phyloP scores from a whole-genome alignment of 2,113 vertebrate species.

The Gopherus flavomarginatus region DNA sequence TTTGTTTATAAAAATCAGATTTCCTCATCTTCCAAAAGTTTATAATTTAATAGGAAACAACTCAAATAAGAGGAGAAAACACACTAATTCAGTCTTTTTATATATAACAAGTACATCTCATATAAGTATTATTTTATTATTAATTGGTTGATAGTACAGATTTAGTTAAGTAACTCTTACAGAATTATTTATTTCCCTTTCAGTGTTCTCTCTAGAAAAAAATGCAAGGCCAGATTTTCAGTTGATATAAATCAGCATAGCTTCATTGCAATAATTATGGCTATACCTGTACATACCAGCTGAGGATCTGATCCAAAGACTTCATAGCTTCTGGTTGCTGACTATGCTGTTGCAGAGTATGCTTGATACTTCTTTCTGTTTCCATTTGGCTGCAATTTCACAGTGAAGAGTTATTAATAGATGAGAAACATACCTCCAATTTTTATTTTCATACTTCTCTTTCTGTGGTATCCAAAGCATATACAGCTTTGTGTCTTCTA shows the following conservation, averaged over 20 bases:
- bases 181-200: not conserved
- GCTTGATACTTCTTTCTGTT: not conserved
- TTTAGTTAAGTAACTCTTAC: not conserved
- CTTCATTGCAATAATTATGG: not conserved
- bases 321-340: rapidly evolving
- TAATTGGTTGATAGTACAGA: not conserved
- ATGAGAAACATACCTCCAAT: not conserved
- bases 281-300: not conserved
- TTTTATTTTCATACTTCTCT: not conserved
- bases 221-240: not conserved
- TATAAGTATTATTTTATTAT: rapidly evolving
- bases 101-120: not conserved
- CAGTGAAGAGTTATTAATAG: not conserved
- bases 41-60: not conserved
- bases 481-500: not conserved
- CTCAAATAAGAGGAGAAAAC: not conserved
- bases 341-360: not conserved
- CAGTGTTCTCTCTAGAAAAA: not conserved
- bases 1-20: not conserved
- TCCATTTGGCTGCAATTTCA: not conserved
- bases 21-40: not conserved
- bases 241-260: not conserved
- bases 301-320: not conserved
- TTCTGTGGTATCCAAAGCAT: not conserved
- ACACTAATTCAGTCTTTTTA: not conserved